Evolutionary conservation across 2,113 vertebrate species (phyloP).

Genomic region (Archilochus colubris): DNA sequence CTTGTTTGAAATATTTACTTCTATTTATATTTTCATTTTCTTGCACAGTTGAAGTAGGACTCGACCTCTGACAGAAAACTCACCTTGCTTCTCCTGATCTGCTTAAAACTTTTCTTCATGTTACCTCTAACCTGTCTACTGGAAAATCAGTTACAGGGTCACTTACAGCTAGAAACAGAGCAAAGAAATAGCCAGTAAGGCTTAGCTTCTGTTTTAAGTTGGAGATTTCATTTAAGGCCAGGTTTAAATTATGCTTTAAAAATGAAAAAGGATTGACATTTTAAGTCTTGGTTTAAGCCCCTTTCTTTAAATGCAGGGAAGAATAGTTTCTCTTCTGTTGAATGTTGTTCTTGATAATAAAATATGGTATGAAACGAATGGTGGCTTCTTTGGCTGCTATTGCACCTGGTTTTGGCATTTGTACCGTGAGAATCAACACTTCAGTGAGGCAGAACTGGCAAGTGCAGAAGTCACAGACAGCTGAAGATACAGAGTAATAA

Average conservation of each 20-base stretch:
- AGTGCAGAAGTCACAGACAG: neutral
- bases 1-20: conserved; percentile 69
- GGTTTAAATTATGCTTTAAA: neutral
- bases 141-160: neutral
- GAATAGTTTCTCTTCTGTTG: neutral
- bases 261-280: neutral
- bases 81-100: neutral
- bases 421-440: neutral
- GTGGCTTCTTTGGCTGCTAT: neutral
- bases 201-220: neutral
- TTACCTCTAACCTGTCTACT: neutral
- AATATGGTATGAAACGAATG: neutral
- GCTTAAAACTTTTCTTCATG: neutral
- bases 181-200: neutral
- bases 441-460: neutral
- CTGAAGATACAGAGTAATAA: neutral
- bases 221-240: neutral
- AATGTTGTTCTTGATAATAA: neutral
- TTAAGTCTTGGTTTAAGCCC: neutral
- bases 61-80: neutral
- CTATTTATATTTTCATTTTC: conserved; percentile 48
- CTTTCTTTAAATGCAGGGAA: neutral
- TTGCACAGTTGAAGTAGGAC: neutral
- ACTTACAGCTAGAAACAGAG: neutral
- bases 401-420: neutral